Percentiles rank a stretch among this genome's conserved stretches.
phyloP scores from a whole-genome alignment of 1,140 invertebrate species.

The Venturia canescens region DNA sequence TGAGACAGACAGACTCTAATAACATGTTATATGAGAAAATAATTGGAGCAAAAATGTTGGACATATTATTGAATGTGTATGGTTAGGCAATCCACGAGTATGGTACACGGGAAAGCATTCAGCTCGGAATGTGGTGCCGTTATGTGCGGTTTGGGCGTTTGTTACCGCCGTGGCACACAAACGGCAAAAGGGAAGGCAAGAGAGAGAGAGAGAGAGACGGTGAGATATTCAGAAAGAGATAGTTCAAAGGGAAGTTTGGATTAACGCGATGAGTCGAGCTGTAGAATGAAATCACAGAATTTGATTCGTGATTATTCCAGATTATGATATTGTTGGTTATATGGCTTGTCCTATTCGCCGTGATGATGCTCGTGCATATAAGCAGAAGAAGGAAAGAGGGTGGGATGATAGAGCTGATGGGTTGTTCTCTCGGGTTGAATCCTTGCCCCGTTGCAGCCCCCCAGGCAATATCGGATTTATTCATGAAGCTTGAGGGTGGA shows the following conservation, averaged over 20 bases:
- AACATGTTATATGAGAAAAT: background rate
- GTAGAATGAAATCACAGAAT: constrained; percentile 21
- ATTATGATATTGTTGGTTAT: constrained; percentile 33
- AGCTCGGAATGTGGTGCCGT: background rate
- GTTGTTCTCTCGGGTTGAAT: background rate
- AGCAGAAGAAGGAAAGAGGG: background rate
- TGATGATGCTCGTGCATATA: constrained; percentile 2
- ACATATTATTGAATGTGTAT: background rate
- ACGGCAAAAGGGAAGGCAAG: background rate
- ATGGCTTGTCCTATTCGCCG: background rate
- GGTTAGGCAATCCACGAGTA: background rate
- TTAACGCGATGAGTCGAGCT: background rate
- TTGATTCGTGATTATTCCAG: background rate
- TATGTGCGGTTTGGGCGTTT: background rate
- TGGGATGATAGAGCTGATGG: background rate
- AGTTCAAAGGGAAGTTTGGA: constrained; percentile 2
- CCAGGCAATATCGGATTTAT: constrained; percentile 9
- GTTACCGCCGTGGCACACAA: background rate
- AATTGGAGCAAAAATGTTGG: background rate
- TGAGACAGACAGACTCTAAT: background rate
- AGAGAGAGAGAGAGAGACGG: background rate
- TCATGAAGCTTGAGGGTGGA: background rate
- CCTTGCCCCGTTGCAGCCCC: background rate
- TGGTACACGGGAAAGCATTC: background rate
- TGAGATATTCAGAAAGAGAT: background rate